Percentiles rank a stretch among this genome's conserved stretches.
Conservation (phyloP, 2,888 invertebrate genomes). For the Catocala sponsa region DNA sequence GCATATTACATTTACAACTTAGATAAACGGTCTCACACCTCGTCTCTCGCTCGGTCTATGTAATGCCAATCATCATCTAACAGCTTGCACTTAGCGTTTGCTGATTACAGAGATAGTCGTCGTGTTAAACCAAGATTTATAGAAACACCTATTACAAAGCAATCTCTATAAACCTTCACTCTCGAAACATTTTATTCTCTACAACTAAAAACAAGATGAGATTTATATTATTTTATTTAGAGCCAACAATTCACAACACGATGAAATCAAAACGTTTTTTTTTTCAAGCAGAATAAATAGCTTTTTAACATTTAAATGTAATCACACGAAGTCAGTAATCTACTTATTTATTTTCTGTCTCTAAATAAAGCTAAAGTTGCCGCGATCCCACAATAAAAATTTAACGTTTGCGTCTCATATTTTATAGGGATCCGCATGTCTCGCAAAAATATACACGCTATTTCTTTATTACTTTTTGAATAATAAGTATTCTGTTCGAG, state of each 20-base stretch:
- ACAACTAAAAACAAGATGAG: slow-evolving; percentile 18
- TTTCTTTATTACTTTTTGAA: no score
- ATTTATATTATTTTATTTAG: slow-evolving; percentile 18
- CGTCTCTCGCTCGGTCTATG: no score
- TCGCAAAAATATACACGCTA: neutral
- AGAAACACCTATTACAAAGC: neutral
- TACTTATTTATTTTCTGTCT: slow-evolving; percentile 38
- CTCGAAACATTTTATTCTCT: slow-evolving; percentile 1
- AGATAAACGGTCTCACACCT: no score
- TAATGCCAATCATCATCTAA: no score
- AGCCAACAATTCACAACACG: slow-evolving; percentile 17
- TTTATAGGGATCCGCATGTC: slow-evolving; percentile 20
- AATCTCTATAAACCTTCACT: neutral
- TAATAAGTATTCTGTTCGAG: no score
- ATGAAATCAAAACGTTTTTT: slow-evolving; percentile 9
- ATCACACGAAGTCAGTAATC: slow-evolving; percentile 30
- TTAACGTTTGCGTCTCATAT: slow-evolving; percentile 46
- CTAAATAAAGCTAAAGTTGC: slow-evolving; percentile 43
- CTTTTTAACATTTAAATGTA: slow-evolving; percentile 24
- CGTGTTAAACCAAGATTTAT: no score
- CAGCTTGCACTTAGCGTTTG: no score
- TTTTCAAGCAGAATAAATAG: slow-evolving; percentile 14
- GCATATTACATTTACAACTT: no score
- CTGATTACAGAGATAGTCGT: no score
- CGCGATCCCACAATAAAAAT: slow-evolving; percentile 47